Evolutionary conservation across 2,113 vertebrate genomes (phyloP).

Genomic region (Pituophis catenifer): DNA sequence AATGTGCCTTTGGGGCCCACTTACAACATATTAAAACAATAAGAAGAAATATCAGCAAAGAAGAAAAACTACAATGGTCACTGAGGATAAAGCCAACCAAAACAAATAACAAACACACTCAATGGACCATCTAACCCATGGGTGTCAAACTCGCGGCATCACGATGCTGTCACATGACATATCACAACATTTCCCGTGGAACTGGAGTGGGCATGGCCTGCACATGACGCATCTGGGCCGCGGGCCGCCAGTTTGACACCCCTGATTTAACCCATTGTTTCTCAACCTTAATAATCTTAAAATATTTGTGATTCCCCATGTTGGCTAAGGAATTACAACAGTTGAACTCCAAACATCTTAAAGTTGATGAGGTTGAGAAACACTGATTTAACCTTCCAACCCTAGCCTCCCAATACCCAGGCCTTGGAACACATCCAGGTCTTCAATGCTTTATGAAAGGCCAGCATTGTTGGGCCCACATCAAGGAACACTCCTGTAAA

Average conservation of each 20-base stretch:
- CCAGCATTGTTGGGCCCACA: not conserved
- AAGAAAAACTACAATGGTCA: not conserved
- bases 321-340: not conserved
- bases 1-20: not conserved
- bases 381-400: not conserved
- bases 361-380: not conserved
- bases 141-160: too few species aligned
- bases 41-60: not conserved
- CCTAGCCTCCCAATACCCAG: too few species aligned
- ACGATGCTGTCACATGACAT: too few species aligned
- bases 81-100: not conserved
- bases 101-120: not conserved
- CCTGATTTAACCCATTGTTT: not conserved
- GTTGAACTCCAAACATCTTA: not conserved
- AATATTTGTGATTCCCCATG: not conserved
- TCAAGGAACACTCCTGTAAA: not conserved
- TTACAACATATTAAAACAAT: not conserved
- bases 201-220: too few species aligned
- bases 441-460: not conserved
- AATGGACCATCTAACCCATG: not conserved
- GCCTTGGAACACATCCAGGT: not conserved
- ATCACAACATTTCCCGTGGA: too few species aligned
- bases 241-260: too few species aligned
- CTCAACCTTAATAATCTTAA: not conserved
- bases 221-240: too few species aligned